Evolutionary conservation across 2,888 invertebrate species (phyloP), one percentile per base, ranked within the genome.

Genomic region (Gymnosoma rotundatum): DNA sequence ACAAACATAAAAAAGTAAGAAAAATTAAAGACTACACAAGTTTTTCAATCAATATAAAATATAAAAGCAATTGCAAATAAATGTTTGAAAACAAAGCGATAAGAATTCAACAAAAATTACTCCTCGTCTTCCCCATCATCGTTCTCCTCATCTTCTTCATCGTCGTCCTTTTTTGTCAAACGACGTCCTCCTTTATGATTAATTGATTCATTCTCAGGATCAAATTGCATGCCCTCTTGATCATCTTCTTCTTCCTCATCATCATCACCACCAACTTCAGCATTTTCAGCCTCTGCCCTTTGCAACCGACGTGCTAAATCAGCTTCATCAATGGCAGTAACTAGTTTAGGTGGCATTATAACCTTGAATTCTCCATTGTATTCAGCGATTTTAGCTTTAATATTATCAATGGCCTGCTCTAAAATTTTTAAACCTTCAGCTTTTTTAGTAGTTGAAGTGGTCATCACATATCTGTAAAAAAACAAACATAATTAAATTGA

Each of bases 281-380:
- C 96, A 92, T 99, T 99, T 93, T 98, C 98, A 63, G 96, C 95
- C 92, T 98, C 98, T 16, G 98, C 96, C 87, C 96, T 94, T 93
- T 98, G 98, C 95, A 99, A 96, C 92, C 98, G 97, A 89, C 97
- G 94, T 70, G 97, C 96, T 88, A 99, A 93, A 92, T 99, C 99
- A 2, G 98, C 98, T 93, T 99, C 99, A 92, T 99, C 99, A 20
- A 97, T 96, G 74, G 99, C 99, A 0, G 99, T 99, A 38, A 99
- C 99, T 86, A 99, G 98, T 93, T 99, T 98, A 60, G 99, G 98
- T 96, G 97, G 96, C 97, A 98, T 98, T 92, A 98, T 97, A 81
- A 99, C 94, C 90, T 96, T 96, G 92, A 99, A 99, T 82, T 97
- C 97, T 54, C 99, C 99, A 36, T 98, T 98, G 14, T 95, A 93